Base-by-base conservation (phyloP, 2,113 vertebrate genomes). In the Origma solitaria region DNA sequence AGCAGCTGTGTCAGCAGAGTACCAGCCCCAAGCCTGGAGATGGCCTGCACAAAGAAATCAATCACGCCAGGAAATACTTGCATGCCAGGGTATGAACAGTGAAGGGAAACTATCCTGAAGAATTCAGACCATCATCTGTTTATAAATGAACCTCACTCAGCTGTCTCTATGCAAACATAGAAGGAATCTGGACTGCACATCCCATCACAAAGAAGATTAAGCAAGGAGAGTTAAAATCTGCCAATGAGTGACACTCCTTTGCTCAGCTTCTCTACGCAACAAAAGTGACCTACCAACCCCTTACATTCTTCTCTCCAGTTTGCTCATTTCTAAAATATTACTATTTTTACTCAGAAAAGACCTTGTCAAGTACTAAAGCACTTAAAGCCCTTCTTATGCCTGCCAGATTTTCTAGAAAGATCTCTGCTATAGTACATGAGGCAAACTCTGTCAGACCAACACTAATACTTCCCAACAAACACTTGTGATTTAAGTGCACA, bases 31-130 rank as follows among this genome's bases (percentile, higher is more conserved):
- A 45, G 15, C 47, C 66, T 79, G 20, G 51, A 76, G 47, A 57
- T 16, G 18, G 53, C 19, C 42, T 19, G 31, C 44, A 54, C 0
- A 0, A 31, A 6, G 8, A n/a, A 25, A 50, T 37, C 30, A 86
- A 15, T 21, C 65, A 61, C 42, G 31, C n/a, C 49, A 72, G 38
- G 27, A 83, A 50, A 64, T 1, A 58, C 14, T 13, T 64, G 37
- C 16, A 15, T 2, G 5, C 44, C 35, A 30, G 25, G 35, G 27
- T 7, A n/a, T 14, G 23, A 83, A 33, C 13, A 60, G 6, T 8
- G 10, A 44, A 64, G 44, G 64, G 9, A 40, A 11, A 31, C 12
- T 40, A 5, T 18, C 4, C 8, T 44, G 16, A 13, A 81, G 64
- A 69, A 86, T 45, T 45, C 58, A 83, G 44, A 15, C 27, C 20